These are phyloP conservation scores for Meleagris gallopavo DNA, from an alignment of 2,113 vertebrate genomes.

Conservation along the genomic window DNA sequence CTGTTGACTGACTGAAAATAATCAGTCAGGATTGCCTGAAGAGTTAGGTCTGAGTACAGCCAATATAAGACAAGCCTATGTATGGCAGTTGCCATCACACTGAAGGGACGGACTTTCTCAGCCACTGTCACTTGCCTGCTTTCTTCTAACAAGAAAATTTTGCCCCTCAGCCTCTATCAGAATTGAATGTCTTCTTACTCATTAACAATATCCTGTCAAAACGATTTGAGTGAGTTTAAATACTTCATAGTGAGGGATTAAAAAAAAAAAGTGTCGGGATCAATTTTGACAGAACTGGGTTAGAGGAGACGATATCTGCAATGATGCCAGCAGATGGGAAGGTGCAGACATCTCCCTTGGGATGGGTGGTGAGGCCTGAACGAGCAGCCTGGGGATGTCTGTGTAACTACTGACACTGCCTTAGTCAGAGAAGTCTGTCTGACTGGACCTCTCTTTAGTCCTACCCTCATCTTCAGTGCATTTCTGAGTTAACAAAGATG, in stretches of 20 bases:
- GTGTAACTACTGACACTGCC: background rate
- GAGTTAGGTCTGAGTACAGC: background rate
- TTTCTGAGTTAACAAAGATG: background rate
- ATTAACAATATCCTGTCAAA: conserved; percentile 16
- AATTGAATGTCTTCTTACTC: background rate
- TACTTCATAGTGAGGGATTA: background rate
- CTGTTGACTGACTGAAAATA: background rate
- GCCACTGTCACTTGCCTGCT: background rate
- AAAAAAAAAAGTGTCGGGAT: background rate
- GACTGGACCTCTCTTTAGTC: background rate
- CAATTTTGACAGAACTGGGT: background rate
- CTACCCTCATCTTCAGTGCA: background rate
- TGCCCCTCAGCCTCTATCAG: background rate
- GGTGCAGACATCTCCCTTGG: background rate
- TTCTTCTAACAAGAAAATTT: background rate
- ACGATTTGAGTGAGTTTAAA: background rate
- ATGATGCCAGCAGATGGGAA: background rate
- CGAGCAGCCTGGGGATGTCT: background rate
- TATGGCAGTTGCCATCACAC: fast-evolving
- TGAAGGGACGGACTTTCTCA: background rate
- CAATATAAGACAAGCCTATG: background rate
- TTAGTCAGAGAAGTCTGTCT: background rate
- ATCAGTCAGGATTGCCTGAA: background rate
- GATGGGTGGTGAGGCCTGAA: background rate
- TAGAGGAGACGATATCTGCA: background rate